These are phyloP conservation scores for Serrognathus titanus DNA, from an alignment of 2,888 invertebrate species.

Conservation along the genomic window DNA sequence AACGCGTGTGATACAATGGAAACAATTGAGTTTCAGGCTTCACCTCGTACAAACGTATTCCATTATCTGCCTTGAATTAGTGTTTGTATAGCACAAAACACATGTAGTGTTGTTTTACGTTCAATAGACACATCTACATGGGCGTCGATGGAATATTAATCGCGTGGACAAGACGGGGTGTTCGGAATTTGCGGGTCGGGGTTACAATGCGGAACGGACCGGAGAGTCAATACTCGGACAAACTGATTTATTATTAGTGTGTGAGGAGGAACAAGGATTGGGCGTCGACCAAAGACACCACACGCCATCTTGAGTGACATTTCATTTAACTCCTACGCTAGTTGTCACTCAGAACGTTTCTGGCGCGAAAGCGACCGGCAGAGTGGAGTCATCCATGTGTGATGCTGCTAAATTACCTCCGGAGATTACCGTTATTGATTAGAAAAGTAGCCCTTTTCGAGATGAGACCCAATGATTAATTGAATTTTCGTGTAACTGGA, in stretches of 20 bases:
- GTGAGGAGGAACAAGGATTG: slow-evolving; percentile 47
- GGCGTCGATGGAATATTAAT: slow-evolving; percentile 47
- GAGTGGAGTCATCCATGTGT: slow-evolving; percentile 42
- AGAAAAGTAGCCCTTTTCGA: slow-evolving; percentile 44
- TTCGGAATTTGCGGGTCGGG: slow-evolving; percentile 17
- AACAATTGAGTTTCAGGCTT: slow-evolving; percentile 43
- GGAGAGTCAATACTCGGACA: slow-evolving; percentile 30
- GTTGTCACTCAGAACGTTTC: slow-evolving; percentile 46
- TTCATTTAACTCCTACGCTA: slow-evolving; percentile 50
- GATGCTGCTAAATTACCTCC: slow-evolving; percentile 45
- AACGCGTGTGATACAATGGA: slow-evolving; percentile 36
- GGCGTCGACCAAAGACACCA: slow-evolving; percentile 44
- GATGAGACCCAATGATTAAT: slow-evolving; percentile 46
- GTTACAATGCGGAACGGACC: slow-evolving; percentile 25
- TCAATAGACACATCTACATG: slow-evolving; percentile 41
- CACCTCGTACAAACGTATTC: slow-evolving; percentile 41
- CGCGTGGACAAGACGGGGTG: slow-evolving; percentile 15
- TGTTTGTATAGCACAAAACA: slow-evolving; percentile 46
- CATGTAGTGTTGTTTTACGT: slow-evolving; percentile 41
- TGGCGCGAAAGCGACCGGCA: slow-evolving; percentile 41
- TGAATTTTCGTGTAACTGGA: slow-evolving; percentile 45
- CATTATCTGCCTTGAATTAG: slow-evolving; percentile 44
- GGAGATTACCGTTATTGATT: slow-evolving; percentile 44
- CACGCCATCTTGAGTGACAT: slow-evolving; percentile 50
- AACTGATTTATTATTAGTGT: slow-evolving; percentile 48